Evolutionary conservation across 2,113 vertebrate species (phyloP).

Genomic region (Syngnathus typhle): DNA sequence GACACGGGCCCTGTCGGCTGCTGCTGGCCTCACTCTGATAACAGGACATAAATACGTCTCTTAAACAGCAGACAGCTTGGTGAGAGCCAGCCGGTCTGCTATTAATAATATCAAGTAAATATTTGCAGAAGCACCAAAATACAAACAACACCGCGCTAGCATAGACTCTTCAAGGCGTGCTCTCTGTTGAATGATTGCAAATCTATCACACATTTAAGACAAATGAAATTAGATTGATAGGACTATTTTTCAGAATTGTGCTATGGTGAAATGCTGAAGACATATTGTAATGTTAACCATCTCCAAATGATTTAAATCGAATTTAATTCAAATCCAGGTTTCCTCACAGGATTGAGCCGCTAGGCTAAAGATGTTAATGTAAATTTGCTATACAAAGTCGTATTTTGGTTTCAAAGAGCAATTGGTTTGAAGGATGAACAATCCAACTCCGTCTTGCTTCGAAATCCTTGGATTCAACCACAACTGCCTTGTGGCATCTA

Average conservation of each 20-base stretch:
- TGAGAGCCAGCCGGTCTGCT: constrained; percentile 8
- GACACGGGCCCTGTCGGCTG: constrained; percentile 24
- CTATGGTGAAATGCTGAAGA: too few species aligned
- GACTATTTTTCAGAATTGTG: not conserved
- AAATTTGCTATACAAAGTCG: too few species aligned
- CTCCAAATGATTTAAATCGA: too few species aligned
- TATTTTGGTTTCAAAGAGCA: not conserved
- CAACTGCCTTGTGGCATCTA: not conserved
- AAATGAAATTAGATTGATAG: not conserved
- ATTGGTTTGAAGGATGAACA: not conserved
- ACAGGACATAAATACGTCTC: constrained; percentile 41
- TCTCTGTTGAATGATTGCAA: not conserved
- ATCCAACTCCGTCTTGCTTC: not conserved
- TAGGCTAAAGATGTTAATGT: not conserved
- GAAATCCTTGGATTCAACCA: not conserved
- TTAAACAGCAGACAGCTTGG: constrained; percentile 24
- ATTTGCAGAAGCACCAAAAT: not conserved
- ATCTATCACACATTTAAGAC: not conserved
- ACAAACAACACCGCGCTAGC: not conserved
- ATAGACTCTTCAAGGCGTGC: not conserved
- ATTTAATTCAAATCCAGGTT: too few species aligned
- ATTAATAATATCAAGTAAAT: constrained; percentile 6
- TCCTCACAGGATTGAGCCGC: not conserved
- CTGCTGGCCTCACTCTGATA: constrained; percentile 39
- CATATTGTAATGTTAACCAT: too few species aligned